Base-by-base conservation (phyloP, 2,797 vertebrate species). In the Selene dorsalis region DNA sequence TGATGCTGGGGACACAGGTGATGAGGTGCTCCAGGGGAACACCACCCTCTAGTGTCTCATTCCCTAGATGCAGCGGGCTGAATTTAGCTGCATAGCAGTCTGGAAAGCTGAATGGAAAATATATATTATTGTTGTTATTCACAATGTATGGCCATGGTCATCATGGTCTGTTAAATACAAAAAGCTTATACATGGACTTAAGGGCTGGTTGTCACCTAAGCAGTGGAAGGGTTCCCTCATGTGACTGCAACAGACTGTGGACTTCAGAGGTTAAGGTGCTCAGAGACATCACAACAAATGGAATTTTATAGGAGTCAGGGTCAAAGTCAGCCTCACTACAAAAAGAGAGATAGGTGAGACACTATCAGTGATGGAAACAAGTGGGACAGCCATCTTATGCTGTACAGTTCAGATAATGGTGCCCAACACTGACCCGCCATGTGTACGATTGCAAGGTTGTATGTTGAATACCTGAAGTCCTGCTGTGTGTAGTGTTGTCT, bases 1-100 rank as follows among this genome's bases (percentile, higher is more conserved):
- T 96, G 75, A 99, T 95, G 50, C 97, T 97, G 24, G 98, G 97
- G 81, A 99, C 93, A 81, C 97, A 99, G 45, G 97, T 97, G 81
- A 99, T 97, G 18, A 99, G 94, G 77, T 99, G 98, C 70, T 99
- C 98, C 82, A 99, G 92, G n/a, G 98, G 95, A 73, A 99, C 96
- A 0, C 95, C 95, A 4, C 95, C 96, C 66, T 95, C 92, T 64
- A 93, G 35, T 14, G 93, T 94, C 39, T 95, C 96, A 75, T 93
- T 95, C 8, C 95, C 95, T 43, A 95, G 78, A 32, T 94, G 89
- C 62, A 99, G 87, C 0, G 93, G 92, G 75, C 52, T 94, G 85
- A 98, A 98, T 79, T 97, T 96, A 14, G 96, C 95, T 22, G 95
- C 95, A 24, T 98, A 99, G 85, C 98, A 99, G 71, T 99, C 97